Evolutionary conservation across 2,113 vertebrate genomes (phyloP).

Genomic region (Upupa epops): DNA sequence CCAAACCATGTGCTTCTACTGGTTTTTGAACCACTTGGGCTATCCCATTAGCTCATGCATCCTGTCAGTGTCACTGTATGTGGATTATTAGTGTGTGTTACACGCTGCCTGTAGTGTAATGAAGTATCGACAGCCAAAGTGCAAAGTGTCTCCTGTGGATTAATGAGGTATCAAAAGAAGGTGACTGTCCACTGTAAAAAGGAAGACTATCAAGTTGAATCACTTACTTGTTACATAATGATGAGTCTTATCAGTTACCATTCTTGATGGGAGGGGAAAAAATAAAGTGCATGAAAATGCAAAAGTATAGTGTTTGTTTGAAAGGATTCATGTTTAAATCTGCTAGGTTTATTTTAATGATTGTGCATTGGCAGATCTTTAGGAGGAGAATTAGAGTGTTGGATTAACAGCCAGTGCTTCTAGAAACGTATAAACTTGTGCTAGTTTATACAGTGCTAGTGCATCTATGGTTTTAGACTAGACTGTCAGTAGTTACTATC

Average conservation of each 20-base stretch:
- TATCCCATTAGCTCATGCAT: neutral
- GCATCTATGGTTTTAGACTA: neutral
- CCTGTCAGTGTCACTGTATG: neutral
- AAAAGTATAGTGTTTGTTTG: neutral
- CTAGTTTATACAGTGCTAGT: neutral
- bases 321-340: neutral
- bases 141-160: constrained; percentile 7
- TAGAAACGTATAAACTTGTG: neutral
- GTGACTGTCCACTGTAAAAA: neutral
- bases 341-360: neutral
- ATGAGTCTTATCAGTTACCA: neutral
- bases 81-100: neutral
- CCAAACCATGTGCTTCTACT: neutral
- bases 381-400: neutral
- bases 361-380: neutral
- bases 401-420: neutral
- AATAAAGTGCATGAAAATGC: neutral
- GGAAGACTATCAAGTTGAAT: neutral
- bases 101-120: neutral
- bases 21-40: neutral
- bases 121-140: constrained; percentile 29
- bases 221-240: neutral
- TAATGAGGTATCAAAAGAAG: constrained; percentile 40
- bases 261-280: neutral
- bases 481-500: neutral